Conservation (phyloP, 1,140 invertebrate species). For the Cyclargus thomasi region DNA sequence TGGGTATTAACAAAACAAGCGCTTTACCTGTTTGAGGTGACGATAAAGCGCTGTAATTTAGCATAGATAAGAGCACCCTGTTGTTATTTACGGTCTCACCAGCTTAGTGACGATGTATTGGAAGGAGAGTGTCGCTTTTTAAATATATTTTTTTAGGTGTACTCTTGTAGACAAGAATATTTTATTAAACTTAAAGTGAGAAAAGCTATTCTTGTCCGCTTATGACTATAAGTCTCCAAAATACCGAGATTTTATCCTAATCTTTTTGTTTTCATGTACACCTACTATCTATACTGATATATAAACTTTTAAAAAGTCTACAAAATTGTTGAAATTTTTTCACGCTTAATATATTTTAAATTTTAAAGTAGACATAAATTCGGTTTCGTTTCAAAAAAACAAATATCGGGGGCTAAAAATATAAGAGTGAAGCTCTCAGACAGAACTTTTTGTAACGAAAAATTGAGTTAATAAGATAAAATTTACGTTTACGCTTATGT, state of each 20-base stretch:
- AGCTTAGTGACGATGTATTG: background rate
- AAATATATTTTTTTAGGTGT: constrained; percentile 20
- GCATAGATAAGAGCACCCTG: constrained; percentile 46
- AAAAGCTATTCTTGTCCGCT: no score
- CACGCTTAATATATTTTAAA: no score
- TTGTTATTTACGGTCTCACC: constrained; percentile 8
- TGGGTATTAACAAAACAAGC: constrained; percentile 51
- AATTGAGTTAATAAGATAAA: background rate
- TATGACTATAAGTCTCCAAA: no score
- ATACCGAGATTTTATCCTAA: no score
- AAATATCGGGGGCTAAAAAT: background rate
- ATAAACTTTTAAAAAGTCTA: no score
- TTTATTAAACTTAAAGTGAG: no score
- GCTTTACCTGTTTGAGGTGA: constrained; percentile 49
- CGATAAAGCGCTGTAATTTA: constrained; percentile 50
- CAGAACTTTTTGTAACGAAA: background rate
- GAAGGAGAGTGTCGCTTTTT: background rate
- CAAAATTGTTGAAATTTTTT: no score
- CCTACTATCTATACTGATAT: no score
- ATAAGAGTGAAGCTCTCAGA: background rate
- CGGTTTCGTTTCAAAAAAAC: no score
- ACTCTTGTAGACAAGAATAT: background rate
- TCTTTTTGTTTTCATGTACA: no score
- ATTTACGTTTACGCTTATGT: background rate
- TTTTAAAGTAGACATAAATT: no score